Conservation (phyloP, 53 echinoderm and acorn worm genomes). For the Astropecten irregularis region DNA sequence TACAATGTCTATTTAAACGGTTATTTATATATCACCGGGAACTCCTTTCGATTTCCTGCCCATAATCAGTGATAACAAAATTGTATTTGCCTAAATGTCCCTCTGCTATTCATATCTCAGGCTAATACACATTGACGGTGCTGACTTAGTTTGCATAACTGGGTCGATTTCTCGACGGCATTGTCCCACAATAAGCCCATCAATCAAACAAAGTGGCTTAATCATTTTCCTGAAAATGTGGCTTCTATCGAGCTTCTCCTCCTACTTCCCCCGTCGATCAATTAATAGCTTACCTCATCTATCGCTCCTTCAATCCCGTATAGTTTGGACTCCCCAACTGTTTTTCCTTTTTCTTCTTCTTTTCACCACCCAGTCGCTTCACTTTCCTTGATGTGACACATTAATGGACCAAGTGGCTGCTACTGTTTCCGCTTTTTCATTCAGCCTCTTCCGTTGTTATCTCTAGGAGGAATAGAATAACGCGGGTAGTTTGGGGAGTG, state of each 20-base stretch:
- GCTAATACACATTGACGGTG: too few species aligned
- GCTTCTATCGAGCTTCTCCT: conserved; percentile 18
- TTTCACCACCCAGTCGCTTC: background rate
- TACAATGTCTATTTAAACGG: too few species aligned
- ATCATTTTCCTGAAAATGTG: conserved; percentile 27
- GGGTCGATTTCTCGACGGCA: too few species aligned
- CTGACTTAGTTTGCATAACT: too few species aligned
- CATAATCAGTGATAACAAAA: too few species aligned
- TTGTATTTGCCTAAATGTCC: too few species aligned
- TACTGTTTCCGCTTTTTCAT: conserved; percentile 10
- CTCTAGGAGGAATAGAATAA: background rate
- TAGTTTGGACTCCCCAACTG: background rate
- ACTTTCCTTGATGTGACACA: conserved; percentile 1
- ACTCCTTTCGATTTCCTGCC: too few species aligned
- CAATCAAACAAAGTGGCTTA: too few species aligned
- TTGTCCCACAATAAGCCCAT: too few species aligned
- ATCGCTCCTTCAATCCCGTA: too few species aligned
- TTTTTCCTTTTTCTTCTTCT: background rate
- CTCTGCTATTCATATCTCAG: too few species aligned
- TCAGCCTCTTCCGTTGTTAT: conserved; percentile 8
- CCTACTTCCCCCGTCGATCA: background rate
- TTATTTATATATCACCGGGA: too few species aligned
- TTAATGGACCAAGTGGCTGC: conserved; percentile 16
- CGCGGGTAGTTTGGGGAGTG: background rate
- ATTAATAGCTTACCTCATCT: background rate